Base-by-base conservation (phyloP, 2,888 invertebrate species). In the Seira musarum region DNA sequence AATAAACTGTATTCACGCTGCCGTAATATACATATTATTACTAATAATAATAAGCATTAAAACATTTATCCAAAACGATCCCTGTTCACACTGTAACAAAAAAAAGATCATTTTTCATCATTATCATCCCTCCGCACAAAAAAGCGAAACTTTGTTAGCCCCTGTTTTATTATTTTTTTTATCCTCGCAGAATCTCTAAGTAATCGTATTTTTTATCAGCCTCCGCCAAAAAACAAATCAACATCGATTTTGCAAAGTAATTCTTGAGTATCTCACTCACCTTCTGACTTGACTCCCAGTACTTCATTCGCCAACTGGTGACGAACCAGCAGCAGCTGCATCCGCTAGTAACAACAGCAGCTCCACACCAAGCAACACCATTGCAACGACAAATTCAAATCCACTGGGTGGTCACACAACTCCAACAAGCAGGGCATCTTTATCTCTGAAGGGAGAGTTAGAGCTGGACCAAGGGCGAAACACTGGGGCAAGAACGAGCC, bases 251-350 rank as follows among this genome's bases (percentile, higher is more conserved):
- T n/a, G n/a, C n/a, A n/a, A n/a, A n/a, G n/a, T n/a, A n/a, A n/a
- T n/a, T n/a, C n/a, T n/a, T n/a, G n/a, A n/a, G n/a, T n/a, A n/a
- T n/a, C n/a, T n/a, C n/a, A n/a, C n/a, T n/a, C n/a, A n/a, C n/a
- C n/a, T n/a, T n/a, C n/a, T n/a, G 10, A 6, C 57, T 57, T 13
- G 19, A 6, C 19, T 17, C 19, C 6, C 19, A 13, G 78, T 79
- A 46, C 40, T 79, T 46, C 78, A 72, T 67, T 79, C 78, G 60
- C 78, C 78, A 66, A 61, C 77, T 17, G 63, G 63, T 66, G 53
- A 30, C 49, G 72, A 64, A 46, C 40, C 65, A 46, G 71, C 40
- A 61, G 63, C 65, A 40, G 46, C 17, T 13, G 66, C n/a, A 15
- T 53, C 65, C 30, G 21, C 63, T 65, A 73, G 65, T 70, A 60